A percentile compares a stretch with the other conserved stretches of the same genome.
These are phyloP conservation scores for Eudemis profundana DNA, from an alignment of 2,888 invertebrate species.

Conservation along the genomic window DNA sequence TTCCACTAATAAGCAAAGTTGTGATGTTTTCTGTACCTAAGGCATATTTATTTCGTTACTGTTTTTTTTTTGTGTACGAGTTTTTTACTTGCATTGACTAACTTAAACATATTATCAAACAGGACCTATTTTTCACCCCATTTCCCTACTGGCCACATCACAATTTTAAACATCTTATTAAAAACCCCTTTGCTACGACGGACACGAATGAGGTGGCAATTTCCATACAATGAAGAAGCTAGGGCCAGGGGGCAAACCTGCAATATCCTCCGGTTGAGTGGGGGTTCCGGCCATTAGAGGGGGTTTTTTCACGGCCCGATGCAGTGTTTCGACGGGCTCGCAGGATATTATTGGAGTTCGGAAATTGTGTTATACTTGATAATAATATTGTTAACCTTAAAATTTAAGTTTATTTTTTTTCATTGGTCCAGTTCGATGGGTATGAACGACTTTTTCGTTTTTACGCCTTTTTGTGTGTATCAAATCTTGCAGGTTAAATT, in stretches of 20 bases:
- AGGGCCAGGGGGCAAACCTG: constrained; percentile 53
- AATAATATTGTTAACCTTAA: not conserved
- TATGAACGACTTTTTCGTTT: no score
- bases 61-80: no score
- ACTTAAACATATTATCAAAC: no score
- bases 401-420: no score
- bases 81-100: no score
- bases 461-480: no score
- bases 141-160: not conserved
- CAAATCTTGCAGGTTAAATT: no score
- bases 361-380: not conserved
- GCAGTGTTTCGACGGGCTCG: constrained; percentile 22
- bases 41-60: no score
- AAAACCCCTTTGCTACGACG: constrained; percentile 16
- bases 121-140: no score
- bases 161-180: constrained; percentile 26
- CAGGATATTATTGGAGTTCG: constrained; percentile 6
- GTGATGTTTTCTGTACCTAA: no score
- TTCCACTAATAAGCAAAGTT: no score
- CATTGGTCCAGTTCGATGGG: no score
- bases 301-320: constrained; percentile 14
- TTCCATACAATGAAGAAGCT: constrained; percentile 58
- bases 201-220: constrained; percentile 46
- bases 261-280: constrained; percentile 53
- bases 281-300: constrained; percentile 51